These are phyloP conservation scores for Myotis brandtii DNA, from an alignment of 2,113 vertebrate genomes.

Conservation along the genomic window DNA sequence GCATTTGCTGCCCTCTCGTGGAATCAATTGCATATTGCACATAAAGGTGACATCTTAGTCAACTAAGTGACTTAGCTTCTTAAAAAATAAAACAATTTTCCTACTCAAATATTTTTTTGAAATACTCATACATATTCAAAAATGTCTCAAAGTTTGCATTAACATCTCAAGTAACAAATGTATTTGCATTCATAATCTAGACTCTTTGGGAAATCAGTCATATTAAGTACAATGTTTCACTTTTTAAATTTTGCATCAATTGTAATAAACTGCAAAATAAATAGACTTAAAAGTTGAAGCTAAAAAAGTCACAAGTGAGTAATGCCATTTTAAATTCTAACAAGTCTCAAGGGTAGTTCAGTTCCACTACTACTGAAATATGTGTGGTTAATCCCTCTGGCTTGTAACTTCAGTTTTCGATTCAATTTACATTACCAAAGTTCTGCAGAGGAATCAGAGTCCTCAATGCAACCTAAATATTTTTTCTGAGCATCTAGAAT, in stretches of 20 bases:
- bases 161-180: background rate
- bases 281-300: background rate
- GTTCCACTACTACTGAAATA: background rate
- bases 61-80: background rate
- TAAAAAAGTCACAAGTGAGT: background rate
- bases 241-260: background rate
- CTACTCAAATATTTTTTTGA: conserved; percentile 6
- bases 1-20: conserved; percentile 71
- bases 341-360: background rate
- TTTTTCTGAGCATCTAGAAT: background rate
- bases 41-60: background rate
- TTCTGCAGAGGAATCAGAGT: background rate
- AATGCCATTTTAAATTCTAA: background rate
- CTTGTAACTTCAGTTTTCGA: conserved; percentile 10
- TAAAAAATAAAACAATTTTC: background rate
- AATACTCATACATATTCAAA: background rate
- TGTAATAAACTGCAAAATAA: conserved; percentile 7
- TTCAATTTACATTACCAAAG: background rate
- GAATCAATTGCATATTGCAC: background rate
- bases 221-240: background rate
- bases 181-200: background rate
- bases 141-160: background rate
- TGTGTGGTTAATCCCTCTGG: background rate
- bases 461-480: background rate
- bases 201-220: background rate